Conservation (phyloP, 2,888 invertebrate species). For the Apamea monoglypha region DNA sequence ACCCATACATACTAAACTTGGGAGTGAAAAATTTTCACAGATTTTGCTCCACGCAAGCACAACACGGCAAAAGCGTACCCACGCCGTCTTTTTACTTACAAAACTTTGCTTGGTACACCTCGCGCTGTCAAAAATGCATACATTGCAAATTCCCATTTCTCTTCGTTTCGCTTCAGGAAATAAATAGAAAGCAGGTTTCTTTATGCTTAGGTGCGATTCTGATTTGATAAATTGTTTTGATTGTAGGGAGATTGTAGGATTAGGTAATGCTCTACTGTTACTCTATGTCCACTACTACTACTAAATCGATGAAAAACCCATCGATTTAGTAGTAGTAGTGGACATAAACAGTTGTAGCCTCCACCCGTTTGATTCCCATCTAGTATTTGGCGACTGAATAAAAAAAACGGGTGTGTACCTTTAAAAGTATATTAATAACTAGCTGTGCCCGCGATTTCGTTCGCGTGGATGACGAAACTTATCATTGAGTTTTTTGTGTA, state of each 20-base stretch:
- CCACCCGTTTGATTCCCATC: too few relatives aligned
- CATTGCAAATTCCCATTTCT: constrained; percentile 57
- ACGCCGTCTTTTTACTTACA: constrained; percentile 57
- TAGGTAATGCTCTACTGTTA: background rate
- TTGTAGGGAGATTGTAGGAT: background rate
- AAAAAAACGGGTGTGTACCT: too few relatives aligned
- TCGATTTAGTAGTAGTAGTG: too few relatives aligned
- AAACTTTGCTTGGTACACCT: constrained; percentile 61
- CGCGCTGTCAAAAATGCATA: constrained; percentile 66
- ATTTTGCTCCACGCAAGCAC: constrained; percentile 51
- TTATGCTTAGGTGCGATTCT: constrained; percentile 9
- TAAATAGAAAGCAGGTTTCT: constrained; percentile 47
- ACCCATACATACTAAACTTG: constrained; percentile 34
- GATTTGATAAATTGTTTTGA: constrained; percentile 15
- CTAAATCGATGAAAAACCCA: too few relatives aligned
- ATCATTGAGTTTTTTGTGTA: too few relatives aligned
- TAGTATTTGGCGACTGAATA: too few relatives aligned
- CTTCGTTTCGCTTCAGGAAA: constrained; percentile 44
- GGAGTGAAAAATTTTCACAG: constrained; percentile 62
- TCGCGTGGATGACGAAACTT: too few relatives aligned
- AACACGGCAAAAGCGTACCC: constrained; percentile 48
- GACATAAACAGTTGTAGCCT: too few relatives aligned
- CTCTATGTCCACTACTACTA: too few relatives aligned
- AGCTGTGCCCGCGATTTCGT: too few relatives aligned
- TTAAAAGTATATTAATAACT: too few relatives aligned